Conservation (phyloP, 2,888 invertebrate species). For the Cryptosula pallasiana region DNA sequence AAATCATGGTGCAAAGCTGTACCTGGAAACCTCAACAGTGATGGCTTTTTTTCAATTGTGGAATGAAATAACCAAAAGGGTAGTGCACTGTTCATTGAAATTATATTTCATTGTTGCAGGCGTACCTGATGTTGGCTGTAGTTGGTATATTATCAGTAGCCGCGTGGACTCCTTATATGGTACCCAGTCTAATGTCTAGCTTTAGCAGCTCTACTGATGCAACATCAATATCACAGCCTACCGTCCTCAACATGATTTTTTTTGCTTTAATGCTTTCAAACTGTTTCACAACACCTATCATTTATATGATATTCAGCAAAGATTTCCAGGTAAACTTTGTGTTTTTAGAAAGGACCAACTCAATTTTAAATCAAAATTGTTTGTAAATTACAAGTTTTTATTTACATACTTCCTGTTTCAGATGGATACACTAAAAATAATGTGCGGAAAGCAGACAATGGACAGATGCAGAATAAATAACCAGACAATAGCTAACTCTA, state of each 20-base stretch:
- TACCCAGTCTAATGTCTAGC: not conserved
- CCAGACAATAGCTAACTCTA: too few species aligned
- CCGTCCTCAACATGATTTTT: not conserved
- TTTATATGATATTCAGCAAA: not conserved
- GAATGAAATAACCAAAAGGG: too few species aligned
- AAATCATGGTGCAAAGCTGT: too few species aligned
- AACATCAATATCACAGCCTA: not conserved
- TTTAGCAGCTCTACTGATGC: not conserved
- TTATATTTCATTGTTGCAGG: not conserved
- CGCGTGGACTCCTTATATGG: not conserved
- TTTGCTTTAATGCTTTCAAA: not conserved
- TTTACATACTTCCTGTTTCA: too few species aligned
- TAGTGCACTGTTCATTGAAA: too few species aligned
- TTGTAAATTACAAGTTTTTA: too few species aligned
- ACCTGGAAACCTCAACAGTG: too few species aligned
- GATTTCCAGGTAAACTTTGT: not conserved
- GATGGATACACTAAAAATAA: too few species aligned
- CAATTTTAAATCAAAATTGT: too few species aligned
- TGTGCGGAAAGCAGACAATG: too few species aligned
- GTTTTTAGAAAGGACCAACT: not conserved
- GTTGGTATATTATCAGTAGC: not conserved
- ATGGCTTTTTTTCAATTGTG: too few species aligned
- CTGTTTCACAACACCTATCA: not conserved
- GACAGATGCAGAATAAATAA: too few species aligned
- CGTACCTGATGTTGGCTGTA: not conserved